phyloP scores from a whole-genome alignment of 2,888 invertebrate species.

The Agriotes lineatus region DNA sequence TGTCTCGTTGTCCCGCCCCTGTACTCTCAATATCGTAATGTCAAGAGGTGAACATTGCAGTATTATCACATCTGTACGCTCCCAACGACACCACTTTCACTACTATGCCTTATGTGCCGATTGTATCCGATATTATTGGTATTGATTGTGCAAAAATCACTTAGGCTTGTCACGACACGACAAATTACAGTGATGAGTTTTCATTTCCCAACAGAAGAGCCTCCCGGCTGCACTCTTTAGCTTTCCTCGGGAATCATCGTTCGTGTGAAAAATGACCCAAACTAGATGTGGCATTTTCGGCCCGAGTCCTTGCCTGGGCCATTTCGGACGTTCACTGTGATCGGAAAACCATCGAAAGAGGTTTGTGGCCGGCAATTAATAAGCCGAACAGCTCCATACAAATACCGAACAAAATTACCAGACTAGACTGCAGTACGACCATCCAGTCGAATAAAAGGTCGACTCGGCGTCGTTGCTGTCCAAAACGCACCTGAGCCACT shows the following conservation, averaged over 20 bases:
- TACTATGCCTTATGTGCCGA: background rate
- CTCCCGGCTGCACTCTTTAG: background rate
- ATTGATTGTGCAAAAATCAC: slow-evolving; percentile 40
- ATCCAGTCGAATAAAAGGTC: slow-evolving; percentile 15
- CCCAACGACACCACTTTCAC: slow-evolving; percentile 39
- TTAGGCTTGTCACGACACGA: slow-evolving; percentile 32
- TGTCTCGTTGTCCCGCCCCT: slow-evolving; percentile 10
- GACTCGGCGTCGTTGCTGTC: slow-evolving; percentile 4
- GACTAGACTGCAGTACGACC: slow-evolving; percentile 34
- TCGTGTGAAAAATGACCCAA: background rate
- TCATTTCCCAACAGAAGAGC: slow-evolving; percentile 25
- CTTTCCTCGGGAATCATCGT: background rate
- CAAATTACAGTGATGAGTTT: slow-evolving; percentile 35
- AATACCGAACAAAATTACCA: slow-evolving; percentile 31
- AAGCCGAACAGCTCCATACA: slow-evolving; percentile 23
- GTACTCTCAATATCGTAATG: slow-evolving; percentile 32
- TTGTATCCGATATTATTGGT: slow-evolving; percentile 26
- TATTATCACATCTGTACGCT: slow-evolving; percentile 32
- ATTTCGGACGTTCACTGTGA: background rate
- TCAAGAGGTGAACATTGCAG: slow-evolving; percentile 41
- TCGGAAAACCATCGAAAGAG: background rate
- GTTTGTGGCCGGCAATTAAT: background rate
- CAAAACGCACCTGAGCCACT: slow-evolving; percentile 36
- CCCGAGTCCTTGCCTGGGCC: background rate
- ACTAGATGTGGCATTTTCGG: background rate